Base-by-base conservation (phyloP, 2,797 vertebrate genomes). In the Petrocephalus schoutedeni region DNA sequence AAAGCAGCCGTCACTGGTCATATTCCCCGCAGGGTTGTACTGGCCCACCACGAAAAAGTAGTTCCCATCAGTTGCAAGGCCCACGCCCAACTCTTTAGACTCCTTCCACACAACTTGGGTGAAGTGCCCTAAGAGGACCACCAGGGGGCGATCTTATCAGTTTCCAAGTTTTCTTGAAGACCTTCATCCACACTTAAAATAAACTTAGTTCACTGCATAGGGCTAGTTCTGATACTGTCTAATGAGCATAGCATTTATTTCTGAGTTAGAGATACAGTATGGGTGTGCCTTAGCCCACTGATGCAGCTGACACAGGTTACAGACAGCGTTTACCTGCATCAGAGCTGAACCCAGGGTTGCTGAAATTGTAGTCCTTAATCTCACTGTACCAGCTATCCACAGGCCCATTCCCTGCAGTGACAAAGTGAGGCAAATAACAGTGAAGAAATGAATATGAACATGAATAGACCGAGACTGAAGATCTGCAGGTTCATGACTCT, bases 91-190 rank as follows among this genome's bases (percentile, higher is more conserved):
- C 16, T 95, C 87, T 0, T 51, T 93, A 87, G 74, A 91, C 3
- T 57, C 87, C 49, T 94, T 94, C 95, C 95, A 95, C 80, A 95
- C 93, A 88, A 95, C 93, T 91, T 95, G 94, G 89, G 94, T 95
- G 21, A 95, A 95, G 89, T 95, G 95, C 58, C 94, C 95, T 95
- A 90, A 23, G 82, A 61, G 45, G 51, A 36, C 53, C 49, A 86
- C 3, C 67, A 89, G 74, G 58, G 88, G 36, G 88, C 41, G 4
- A 19, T 8, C 19, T 28, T 88, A 64, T 32, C 6, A 53, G 77
- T 74, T 14, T 49, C 14, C 56, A 7, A 23, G 21, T 84, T 36
- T 56, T 19, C 4, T 1, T 23, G 12, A 41, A 41, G 12, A 74
- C 53, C 51, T 41, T 74, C 19, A 41, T 21, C 51, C 19, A 19